Percentiles rank a stretch among this genome's conserved stretches.
Evolutionary conservation across 2,888 invertebrate species (phyloP).

Genomic region (Tetragonula carbonaria): DNA sequence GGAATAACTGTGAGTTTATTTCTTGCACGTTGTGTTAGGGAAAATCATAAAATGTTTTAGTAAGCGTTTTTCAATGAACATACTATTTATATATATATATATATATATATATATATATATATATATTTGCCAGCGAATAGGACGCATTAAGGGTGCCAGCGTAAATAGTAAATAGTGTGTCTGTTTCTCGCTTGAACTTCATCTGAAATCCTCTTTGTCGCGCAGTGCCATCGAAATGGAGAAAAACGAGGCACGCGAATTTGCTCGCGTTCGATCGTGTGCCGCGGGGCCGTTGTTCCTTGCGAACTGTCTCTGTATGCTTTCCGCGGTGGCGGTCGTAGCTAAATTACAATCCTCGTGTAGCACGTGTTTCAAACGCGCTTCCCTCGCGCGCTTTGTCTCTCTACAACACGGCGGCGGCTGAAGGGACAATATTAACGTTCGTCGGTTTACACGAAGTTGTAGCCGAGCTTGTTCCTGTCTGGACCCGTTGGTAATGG

Average conservation of each 20-base stretch:
- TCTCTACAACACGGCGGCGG: constrained; percentile 43
- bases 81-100: no score
- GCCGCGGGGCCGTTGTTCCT: background rate
- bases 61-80: no score
- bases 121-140: background rate
- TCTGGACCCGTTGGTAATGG: constrained; percentile 46
- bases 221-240: background rate
- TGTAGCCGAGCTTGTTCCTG: constrained; percentile 45
- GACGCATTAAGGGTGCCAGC: background rate
- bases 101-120: no score
- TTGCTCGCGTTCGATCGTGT: background rate
- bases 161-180: background rate
- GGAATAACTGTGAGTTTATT: background rate
- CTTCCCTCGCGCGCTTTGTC: constrained; percentile 3
- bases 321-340: background rate
- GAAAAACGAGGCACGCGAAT: background rate
- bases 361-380: constrained; percentile 5
- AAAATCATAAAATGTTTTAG: background rate
- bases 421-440: constrained; percentile 55
- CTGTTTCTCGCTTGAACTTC: background rate
- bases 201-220: background rate
- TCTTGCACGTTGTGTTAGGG: background rate
- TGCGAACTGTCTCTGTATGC: background rate
- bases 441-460: constrained; percentile 53
- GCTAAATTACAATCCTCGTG: constrained; percentile 19